Conservation (phyloP, 64 coral and sea anemone species). For the Dendronephthya gigantea region DNA sequence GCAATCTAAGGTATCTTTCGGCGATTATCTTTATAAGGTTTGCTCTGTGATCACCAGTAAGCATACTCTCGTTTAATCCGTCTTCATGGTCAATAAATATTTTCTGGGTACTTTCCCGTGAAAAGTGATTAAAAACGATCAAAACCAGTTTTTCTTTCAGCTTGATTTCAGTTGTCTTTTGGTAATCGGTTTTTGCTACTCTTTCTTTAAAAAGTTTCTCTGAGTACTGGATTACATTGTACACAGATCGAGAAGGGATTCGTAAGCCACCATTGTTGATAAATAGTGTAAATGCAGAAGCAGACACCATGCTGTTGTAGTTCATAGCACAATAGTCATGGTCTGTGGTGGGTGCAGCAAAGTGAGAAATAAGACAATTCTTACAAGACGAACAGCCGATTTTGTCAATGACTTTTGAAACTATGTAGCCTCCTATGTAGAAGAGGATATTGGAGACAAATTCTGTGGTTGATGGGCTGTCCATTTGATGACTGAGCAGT, state of each 20-base stretch:
- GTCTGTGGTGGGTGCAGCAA: neutral
- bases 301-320: neutral
- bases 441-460: neutral
- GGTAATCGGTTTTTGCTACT: neutral
- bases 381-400: neutral
- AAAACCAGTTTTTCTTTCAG: no score
- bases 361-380: neutral
- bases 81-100: neutral
- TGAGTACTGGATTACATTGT: neutral
- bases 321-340: slow-evolving; percentile 11
- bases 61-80: neutral
- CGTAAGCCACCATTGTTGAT: neutral
- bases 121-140: neutral
- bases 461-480: neutral
- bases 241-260: neutral
- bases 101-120: neutral
- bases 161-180: neutral
- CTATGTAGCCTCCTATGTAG: neutral
- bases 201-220: neutral
- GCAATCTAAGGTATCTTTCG: no score
- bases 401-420: neutral
- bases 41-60: neutral
- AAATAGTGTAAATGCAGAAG: neutral
- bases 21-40: no score
- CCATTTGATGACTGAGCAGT: neutral